Evolutionary conservation across 2,113 vertebrate genomes (phyloP).

Genomic region (Dissostichus mawsoni): DNA sequence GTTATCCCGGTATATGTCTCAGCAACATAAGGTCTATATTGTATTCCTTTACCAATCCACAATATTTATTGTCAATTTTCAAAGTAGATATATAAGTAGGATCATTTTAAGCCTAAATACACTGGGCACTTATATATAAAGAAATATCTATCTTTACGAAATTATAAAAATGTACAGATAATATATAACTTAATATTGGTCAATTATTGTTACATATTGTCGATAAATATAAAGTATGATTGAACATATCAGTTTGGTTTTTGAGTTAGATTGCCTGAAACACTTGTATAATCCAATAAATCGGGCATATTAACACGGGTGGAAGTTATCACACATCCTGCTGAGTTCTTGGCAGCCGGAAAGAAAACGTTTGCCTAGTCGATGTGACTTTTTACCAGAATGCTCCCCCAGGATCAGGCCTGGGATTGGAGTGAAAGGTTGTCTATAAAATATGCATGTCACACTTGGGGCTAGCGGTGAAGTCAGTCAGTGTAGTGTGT

Average conservation of each 20-base stretch:
- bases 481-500: slow-evolving; percentile 33
- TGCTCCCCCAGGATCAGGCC: slow-evolving; percentile 63
- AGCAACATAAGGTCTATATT: too few relatives aligned
- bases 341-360: slow-evolving; percentile 57
- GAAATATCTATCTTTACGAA: neutral
- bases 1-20: too few relatives aligned
- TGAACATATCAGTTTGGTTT: neutral
- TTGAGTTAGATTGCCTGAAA: neutral
- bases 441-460: slow-evolving; percentile 83
- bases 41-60: too few relatives aligned
- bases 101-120: too few relatives aligned
- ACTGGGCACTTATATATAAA: too few relatives aligned
- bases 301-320: slow-evolving; percentile 29
- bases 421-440: slow-evolving; percentile 80
- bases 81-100: too few relatives aligned
- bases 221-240: neutral
- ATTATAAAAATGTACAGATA: neutral
- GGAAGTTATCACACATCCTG: slow-evolving; percentile 46
- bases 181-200: neutral
- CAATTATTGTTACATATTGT: neutral
- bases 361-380: slow-evolving; percentile 68
- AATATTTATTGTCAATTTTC: too few relatives aligned
- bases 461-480: slow-evolving; percentile 44
- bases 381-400: slow-evolving; percentile 77
- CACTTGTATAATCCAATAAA: slow-evolving; percentile 23